phyloP scores from a whole-genome alignment of 2,888 invertebrate genomes.

The Trachelus tabidus region DNA sequence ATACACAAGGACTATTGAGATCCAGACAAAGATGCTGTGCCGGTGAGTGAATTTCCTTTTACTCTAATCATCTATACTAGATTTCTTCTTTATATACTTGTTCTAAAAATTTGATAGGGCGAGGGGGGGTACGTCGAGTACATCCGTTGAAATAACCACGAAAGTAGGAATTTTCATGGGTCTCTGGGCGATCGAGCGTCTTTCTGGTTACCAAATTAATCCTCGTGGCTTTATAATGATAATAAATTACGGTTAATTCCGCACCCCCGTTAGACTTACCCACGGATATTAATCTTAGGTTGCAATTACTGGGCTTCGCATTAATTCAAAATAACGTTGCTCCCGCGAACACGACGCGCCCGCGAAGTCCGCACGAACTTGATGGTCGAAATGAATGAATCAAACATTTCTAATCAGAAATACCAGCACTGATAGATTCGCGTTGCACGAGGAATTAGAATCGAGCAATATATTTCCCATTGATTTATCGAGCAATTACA shows the following conservation, averaged over 20 bases:
- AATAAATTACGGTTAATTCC: constrained; percentile 4
- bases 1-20: too few relatives aligned
- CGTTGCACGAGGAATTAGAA: not conserved
- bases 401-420: not conserved
- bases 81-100: too few relatives aligned
- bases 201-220: not conserved
- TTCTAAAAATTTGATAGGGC: too few relatives aligned
- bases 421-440: not conserved
- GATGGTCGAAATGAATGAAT: not conserved
- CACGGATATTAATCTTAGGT: constrained; percentile 2
- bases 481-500: too few relatives aligned
- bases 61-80: too few relatives aligned
- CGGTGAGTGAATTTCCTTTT: too few relatives aligned
- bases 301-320: constrained; percentile 1
- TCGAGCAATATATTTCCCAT: too few relatives aligned
- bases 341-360: not conserved
- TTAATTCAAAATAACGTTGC: constrained; percentile 6
- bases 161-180: constrained; percentile 2
- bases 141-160: not conserved
- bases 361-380: not conserved
- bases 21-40: too few relatives aligned
- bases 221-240: constrained; percentile 1
- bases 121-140: too few relatives aligned
- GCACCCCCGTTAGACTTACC: not conserved
- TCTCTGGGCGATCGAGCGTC: not conserved